Base-by-base conservation (phyloP, 2,797 vertebrate species). In the Cuculus canorus region DNA sequence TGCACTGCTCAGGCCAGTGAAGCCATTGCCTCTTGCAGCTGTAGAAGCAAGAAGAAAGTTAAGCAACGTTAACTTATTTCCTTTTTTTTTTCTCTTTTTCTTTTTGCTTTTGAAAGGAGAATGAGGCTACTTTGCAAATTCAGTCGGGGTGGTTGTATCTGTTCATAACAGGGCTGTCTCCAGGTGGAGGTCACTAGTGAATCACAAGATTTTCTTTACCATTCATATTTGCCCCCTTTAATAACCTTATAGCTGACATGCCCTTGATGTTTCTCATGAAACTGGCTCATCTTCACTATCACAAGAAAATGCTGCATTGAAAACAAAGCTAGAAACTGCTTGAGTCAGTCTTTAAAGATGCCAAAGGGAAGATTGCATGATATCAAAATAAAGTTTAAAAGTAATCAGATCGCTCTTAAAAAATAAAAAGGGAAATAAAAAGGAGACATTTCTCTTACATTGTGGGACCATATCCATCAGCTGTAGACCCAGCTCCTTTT, bases 401-500 rank as follows among this genome's bases (percentile, higher is more conserved):
- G 37, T 32, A 81, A 75, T 81, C 47, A 81, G 41, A 85, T 56
- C 15, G 80, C 39, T 56, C 48, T 72, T 45, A 54, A 54, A 54
- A 19, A 54, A 32, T 19, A 32, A 32, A 17, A 25, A 33, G 47
- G 61, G 14, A 54, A 37, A 25, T 27, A 16, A 65, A 81, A 64
- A n/a, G 18, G 23, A 4, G 2, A 57, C 39, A 43, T 83, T 83
- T 90, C 65, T 77, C 45, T 68, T 59, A 35, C 30, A 13, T n/a
- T 61, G 43, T 19, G 64, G 37, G 75, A 52, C 60, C 17, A 45
- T 22, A 85, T 89, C 57, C 57, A 64, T 75, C 75, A 93, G 53
- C 54, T 82, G 41, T 43, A 87, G 43, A 59, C 17, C 33, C 63
- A 86, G 45, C 13, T 95, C 59, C n/a, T 78, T 90, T 61, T 69